These are phyloP conservation scores for Pseudorasbora parva DNA, from an alignment of 2,113 vertebrate genomes.

Conservation along the genomic window DNA sequence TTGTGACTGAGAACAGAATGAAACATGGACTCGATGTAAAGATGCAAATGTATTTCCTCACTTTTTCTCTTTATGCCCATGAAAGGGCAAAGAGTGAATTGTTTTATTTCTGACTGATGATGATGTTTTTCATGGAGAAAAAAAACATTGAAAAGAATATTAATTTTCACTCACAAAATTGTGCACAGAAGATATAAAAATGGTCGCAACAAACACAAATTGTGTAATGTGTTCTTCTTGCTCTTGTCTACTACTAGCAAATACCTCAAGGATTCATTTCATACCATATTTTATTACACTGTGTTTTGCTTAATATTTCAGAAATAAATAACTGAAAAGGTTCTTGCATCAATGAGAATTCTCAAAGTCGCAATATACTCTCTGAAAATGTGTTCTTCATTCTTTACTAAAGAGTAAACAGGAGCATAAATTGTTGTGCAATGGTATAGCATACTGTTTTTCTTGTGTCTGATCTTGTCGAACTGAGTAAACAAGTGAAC, in stretches of 20 bases:
- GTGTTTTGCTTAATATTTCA: slow-evolving; percentile 16
- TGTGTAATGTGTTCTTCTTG: slow-evolving; percentile 27
- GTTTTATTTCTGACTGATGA: slow-evolving; percentile 71
- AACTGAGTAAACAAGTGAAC: background rate
- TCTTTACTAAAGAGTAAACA: background rate
- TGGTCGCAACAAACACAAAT: slow-evolving; percentile 25
- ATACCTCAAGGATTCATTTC: background rate
- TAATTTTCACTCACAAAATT: slow-evolving; percentile 45
- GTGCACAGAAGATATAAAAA: slow-evolving; percentile 55
- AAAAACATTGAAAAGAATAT: slow-evolving; percentile 39
- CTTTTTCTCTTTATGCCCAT: slow-evolving; percentile 75
- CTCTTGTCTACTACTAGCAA: slow-evolving; percentile 1
- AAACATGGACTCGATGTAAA: slow-evolving; percentile 74
- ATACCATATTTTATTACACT: background rate
- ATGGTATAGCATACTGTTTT: background rate
- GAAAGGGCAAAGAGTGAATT: slow-evolving; percentile 53
- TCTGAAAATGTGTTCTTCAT: background rate
- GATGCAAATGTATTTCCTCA: slow-evolving; percentile 75
- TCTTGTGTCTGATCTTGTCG: background rate
- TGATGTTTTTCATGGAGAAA: slow-evolving; percentile 59
- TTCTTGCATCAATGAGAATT: background rate
- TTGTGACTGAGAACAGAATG: slow-evolving; percentile 67
- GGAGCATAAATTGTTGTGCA: background rate
- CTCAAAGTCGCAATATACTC: background rate
- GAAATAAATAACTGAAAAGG: background rate